Base-by-base conservation (phyloP, 2,888 invertebrate genomes). In the Cloeon dipterum region DNA sequence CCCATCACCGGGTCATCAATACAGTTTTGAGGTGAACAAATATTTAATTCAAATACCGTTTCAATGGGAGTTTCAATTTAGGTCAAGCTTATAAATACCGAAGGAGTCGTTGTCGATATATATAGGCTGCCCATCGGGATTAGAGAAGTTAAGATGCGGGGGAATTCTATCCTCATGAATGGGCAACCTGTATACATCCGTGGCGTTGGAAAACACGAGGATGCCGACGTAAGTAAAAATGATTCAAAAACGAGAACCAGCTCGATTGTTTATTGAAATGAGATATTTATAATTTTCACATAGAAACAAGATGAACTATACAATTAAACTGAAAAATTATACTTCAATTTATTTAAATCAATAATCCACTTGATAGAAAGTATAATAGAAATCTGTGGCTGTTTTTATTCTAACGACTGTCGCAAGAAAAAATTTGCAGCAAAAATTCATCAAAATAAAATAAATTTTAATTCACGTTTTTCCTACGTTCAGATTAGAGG, bases 161-260 rank as follows among this genome's bases (percentile, higher is more conserved):
- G 55, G 10, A 47, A 43, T 4, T 47, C 53, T 26, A 45, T 65
- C 4, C 46, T 59, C 10, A 58, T 70, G 36, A 70, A 70, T 46
- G 52, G 52, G 10, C 51, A 56, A 42, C 61, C 61, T 7, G 58
- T 70, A 46, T 70, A 70, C 48, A 63, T 69, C 42, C 57, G 57
- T 38, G 70, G 69, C 8, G 65, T 66, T 42, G 67, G 65, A 38
- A 66, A 64, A 52, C 70, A 70, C 46, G 69, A 70, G 47, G 70
- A 70, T 49, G 56, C 62, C 26, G 62, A 66, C 48, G 66, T 68
- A 50, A 53, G 59, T 43, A n/a, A 14, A n/a, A 5, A 8, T 37
- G n/a, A 19, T 5, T 23, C 8, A 23, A 23, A 23, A 23, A 23
- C 23, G 11, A 11, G 11, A n/a, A n/a, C n/a, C n/a, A n/a, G n/a